These are phyloP conservation scores for Drosophila insularis DNA, from an alignment of 1,140 invertebrate genomes.

Conservation along the genomic window DNA sequence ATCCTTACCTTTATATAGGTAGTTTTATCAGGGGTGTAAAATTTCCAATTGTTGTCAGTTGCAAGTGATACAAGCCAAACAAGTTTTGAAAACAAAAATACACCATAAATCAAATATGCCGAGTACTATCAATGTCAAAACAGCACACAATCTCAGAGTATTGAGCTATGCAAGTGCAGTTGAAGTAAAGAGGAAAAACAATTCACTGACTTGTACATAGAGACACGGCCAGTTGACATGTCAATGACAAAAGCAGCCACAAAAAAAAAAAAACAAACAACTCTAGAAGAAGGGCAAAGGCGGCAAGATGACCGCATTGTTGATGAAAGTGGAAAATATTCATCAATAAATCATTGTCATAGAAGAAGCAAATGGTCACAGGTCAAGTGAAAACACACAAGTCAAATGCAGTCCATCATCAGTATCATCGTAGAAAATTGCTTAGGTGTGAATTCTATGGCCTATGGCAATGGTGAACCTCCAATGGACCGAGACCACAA, in stretches of 20 bases:
- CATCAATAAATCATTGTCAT: conserved; percentile 15
- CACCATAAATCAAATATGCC: conserved; percentile 8
- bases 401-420: neutral
- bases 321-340: neutral
- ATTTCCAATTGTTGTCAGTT: too few relatives aligned
- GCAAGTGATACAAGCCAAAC: too few relatives aligned
- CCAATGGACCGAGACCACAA: neutral
- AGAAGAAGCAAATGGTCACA: neutral
- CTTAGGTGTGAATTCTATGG: neutral
- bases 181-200: conserved; percentile 23
- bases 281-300: too few relatives aligned
- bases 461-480: neutral
- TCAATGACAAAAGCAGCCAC: conserved; percentile 31
- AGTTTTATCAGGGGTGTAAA: too few relatives aligned
- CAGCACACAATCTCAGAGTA: conserved; percentile 1
- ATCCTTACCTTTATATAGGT: too few relatives aligned
- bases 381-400: neutral
- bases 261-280: too few relatives aligned
- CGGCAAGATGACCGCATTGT: neutral
- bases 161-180: conserved; percentile 41
- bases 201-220: neutral
- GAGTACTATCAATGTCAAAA: neutral
- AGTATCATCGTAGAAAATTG: neutral
- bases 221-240: conserved; percentile 42
- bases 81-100: neutral